Evolutionary conservation across 2,888 invertebrate genomes (phyloP).

Genomic region (Diplazon laetatorius): DNA sequence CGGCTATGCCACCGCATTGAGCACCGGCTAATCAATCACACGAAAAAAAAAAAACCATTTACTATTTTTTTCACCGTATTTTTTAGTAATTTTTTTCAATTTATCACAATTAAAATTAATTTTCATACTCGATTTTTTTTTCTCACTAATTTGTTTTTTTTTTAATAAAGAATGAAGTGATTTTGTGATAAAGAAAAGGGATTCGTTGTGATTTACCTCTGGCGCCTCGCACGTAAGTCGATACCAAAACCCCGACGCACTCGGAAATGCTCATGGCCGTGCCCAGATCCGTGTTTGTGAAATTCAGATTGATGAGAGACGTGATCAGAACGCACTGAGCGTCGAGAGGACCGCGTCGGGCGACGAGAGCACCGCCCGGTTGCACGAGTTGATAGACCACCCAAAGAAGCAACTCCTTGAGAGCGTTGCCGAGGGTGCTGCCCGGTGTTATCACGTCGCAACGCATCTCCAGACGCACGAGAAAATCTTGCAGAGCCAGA

Average conservation of each 20-base stretch:
- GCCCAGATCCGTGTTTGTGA: constrained; percentile 87
- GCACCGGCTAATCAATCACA: constrained; percentile 74
- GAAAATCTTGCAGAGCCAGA: constrained; percentile 88
- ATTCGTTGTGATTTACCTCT: constrained; percentile 73
- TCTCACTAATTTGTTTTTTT: too few relatives aligned
- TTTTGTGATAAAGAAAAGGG: too few relatives aligned
- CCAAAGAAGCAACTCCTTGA: constrained; percentile 88
- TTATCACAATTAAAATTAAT: too few relatives aligned
- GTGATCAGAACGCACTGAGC: constrained; percentile 89
- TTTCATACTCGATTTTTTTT: too few relatives aligned
- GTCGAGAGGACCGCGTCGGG: constrained; percentile 88
- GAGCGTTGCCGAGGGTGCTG: constrained; percentile 84
- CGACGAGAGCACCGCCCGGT: constrained; percentile 86
- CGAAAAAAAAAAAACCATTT: constrained; percentile 3
- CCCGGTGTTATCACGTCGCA: constrained; percentile 85
- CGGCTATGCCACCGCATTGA: constrained; percentile 80
- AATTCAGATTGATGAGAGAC: constrained; percentile 86
- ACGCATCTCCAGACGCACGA: constrained; percentile 87
- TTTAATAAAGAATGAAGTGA: too few relatives aligned
- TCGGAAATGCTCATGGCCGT: constrained; percentile 90
- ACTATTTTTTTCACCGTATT: not conserved
- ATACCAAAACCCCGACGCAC: constrained; percentile 85
- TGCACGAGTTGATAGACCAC: constrained; percentile 89
- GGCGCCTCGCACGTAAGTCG: constrained; percentile 77
- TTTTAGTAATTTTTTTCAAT: too few relatives aligned